Evolutionary conservation across 1,140 invertebrate species (phyloP), one percentile per base, ranked within the genome.

Genomic region (Scylla paramamosain): DNA sequence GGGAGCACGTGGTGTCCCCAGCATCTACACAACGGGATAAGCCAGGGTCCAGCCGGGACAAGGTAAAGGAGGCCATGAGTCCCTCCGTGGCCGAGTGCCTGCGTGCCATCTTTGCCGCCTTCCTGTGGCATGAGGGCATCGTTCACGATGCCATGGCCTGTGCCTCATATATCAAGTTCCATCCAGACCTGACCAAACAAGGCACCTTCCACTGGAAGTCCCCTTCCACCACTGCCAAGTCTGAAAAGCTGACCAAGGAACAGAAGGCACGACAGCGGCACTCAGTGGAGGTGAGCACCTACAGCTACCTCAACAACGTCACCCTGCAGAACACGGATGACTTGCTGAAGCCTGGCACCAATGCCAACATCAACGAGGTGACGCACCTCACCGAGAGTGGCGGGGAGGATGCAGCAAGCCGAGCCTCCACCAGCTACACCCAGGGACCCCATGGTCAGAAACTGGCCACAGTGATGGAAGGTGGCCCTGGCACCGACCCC

Each of bases 141-240:
- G 99, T 99, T 0, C 99, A 99, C 97, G 99, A 99, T 97, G 99
- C 99, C 7, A 99, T 99, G 98, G 99, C 99, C 0, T 99, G 99
- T 96, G 99, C 99, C 0, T 99, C 99, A 6, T 99, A 99, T 96
- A 97, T 99, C 0, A 99, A 99, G 97, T 99, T 99, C 97, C 99
- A 99, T 97, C 99, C 99, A 8, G 98, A 98, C 29, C 92, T 96
- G 3, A 95, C 94, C 25, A 95, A 95, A 77, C 95, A 92, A 89
- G 96, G 93, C 31, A 96, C 94, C 20, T 96, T 96, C 82, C 94
- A 96, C 94, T 96, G 92, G 93, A 96, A 94, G 39, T 77, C 95
- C 59, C 93, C 59, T 86, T 97, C 84, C 95, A 88, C 84, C 77
- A 89, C 96, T 94, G 90, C 96, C 67, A 96, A 97, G 91, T 92